Base-by-base conservation (phyloP, 2,888 invertebrate species). In the Cistogaster globosa region DNA sequence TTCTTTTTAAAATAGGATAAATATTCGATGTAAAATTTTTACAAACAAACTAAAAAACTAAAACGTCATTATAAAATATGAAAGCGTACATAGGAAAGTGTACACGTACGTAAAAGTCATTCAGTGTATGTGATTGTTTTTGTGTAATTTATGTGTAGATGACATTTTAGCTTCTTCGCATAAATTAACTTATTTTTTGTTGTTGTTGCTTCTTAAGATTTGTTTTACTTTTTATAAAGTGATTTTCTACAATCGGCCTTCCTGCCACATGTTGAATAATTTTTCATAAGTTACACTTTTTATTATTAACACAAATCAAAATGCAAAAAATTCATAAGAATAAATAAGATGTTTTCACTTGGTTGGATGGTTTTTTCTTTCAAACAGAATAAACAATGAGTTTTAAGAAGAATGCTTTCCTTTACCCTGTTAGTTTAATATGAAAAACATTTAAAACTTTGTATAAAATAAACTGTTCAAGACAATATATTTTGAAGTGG, bases 251-350 rank as follows among this genome's bases (percentile, higher is more conserved):
- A 12, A n/a, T 78, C 51, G 57, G 51, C 26, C 32, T 32, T 3
- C 18, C 69, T 32, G 32, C 22, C 69, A 68, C 76, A 58, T 71
- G 76, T 63, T 42, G 85, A 85, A 85, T 85, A 85, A 75, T 45
- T 82, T 81, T 85, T 82, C 81, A 78, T 75, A 78, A 68, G 72
- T 84, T 68, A 76, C 58, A 80, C 2, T 80, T 80, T 84, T 80
- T 80, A 76, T 74, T 74, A 75, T 81, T 84, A 78, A 75, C 81
- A 82, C 77, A 82, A 78, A 85, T 78, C 63, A 85, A 78, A 85
- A 82, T 82, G 77, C 55, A 85, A 81, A 84, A 65, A 84, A 74
- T 75, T 69, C 81, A 69, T 78, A 81, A 80, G 72, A 84, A 55
- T 53, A 22, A 65, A 77, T 81, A 53, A 74, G 53, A 53, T 69